Conservation (phyloP, 2,888 invertebrate genomes). For the Drosophila flavopinicola region DNA sequence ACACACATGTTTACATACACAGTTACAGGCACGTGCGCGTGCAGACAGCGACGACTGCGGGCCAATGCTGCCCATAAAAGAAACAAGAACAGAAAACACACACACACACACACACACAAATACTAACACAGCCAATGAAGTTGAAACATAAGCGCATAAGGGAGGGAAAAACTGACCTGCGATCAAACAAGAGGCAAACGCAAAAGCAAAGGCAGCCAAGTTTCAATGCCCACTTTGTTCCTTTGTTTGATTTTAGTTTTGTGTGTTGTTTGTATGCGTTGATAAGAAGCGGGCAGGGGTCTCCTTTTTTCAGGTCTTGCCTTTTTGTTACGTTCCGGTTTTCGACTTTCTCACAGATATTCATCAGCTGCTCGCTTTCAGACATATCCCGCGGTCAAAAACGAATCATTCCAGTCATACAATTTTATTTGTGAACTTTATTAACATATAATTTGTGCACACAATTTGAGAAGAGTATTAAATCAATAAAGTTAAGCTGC, state of each 20-base stretch:
- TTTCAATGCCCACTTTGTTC: constrained; percentile 24
- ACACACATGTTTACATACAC: constrained; percentile 20
- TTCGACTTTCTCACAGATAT: constrained; percentile 38
- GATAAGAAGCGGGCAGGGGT: constrained; percentile 42
- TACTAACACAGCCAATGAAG: constrained; percentile 14
- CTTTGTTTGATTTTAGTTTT: constrained; percentile 14
- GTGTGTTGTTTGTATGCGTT: constrained; percentile 3
- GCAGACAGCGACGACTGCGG: constrained; percentile 28
- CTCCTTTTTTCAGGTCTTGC: constrained; percentile 1
- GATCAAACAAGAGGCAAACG: constrained; percentile 52
- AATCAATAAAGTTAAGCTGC: constrained; percentile 2
- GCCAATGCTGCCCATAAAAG: constrained; percentile 32
- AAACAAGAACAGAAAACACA: constrained; percentile 29
- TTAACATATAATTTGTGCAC: constrained; percentile 13
- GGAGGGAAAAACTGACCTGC: constrained; percentile 73
- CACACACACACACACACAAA: constrained; percentile 10
- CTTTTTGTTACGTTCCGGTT: constrained; percentile 32
- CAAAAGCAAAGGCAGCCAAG: constrained; percentile 10
- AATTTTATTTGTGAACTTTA: constrained; percentile 29
- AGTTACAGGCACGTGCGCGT: constrained; percentile 43
- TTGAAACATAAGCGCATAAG: constrained; percentile 28
- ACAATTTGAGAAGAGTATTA: background rate
- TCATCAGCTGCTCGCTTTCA: constrained; percentile 28
- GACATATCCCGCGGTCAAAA: background rate
- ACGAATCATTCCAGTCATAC: background rate